Conservation (phyloP, 1,140 invertebrate species). For the Drosophila nebulosa region DNA sequence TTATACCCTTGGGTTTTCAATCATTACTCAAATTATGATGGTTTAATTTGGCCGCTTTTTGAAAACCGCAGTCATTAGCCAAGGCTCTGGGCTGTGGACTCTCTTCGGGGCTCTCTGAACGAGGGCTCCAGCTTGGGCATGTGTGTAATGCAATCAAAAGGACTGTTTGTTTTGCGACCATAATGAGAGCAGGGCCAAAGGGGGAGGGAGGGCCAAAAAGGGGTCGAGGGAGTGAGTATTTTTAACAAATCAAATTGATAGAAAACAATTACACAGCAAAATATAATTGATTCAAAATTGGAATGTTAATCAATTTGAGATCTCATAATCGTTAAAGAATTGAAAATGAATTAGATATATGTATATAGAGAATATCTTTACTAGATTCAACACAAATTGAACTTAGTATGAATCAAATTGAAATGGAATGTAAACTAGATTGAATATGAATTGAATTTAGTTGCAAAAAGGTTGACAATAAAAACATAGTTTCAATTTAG, state of each 20-base stretch:
- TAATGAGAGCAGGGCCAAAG: neutral
- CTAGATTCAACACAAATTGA: too few relatives aligned
- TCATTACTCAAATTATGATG: conserved; percentile 77
- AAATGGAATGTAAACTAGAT: too few relatives aligned
- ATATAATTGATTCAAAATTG: neutral
- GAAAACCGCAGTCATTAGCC: conserved; percentile 65
- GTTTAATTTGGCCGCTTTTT: conserved; percentile 65
- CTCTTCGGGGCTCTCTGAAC: neutral
- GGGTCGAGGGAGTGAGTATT: neutral
- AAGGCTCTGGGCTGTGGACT: conserved; percentile 4
- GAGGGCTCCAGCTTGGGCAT: too few relatives aligned
- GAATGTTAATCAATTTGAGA: neutral
- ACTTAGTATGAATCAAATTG: too few relatives aligned
- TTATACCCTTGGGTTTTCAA: conserved; percentile 77
- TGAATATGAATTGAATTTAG: too few relatives aligned
- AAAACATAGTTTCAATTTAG: too few relatives aligned
- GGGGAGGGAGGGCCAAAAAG: neutral
- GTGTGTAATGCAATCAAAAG: conserved; percentile 58
- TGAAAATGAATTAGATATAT: too few relatives aligned
- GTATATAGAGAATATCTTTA: too few relatives aligned
- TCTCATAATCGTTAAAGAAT: too few relatives aligned
- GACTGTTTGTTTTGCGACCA: conserved; percentile 55
- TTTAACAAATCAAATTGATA: neutral
- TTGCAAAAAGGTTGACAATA: too few relatives aligned
- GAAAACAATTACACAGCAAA: neutral